A percentile compares a stretch with the other conserved stretches of the same genome.
Evolutionary conservation across 1,140 invertebrate genomes (phyloP).

Genomic region (Acromyrmex echinatior): DNA sequence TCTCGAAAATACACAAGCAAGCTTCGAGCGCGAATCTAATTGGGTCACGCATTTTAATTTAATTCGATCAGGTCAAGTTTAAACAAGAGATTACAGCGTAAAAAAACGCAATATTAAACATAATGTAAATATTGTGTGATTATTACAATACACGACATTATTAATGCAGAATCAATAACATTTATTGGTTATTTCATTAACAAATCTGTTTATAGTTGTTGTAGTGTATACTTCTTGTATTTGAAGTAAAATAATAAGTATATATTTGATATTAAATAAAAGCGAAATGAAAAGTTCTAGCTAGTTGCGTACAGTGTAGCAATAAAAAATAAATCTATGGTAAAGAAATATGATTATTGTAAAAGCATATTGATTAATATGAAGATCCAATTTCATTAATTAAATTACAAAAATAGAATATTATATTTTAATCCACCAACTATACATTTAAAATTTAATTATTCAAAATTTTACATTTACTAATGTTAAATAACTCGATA

Average conservation of each 20-base stretch:
- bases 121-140: too few relatives aligned
- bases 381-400: constrained; percentile 2
- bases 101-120: background rate
- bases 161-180: background rate
- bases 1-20: constrained; percentile 38
- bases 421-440: background rate
- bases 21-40: constrained; percentile 20
- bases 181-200: background rate
- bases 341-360: background rate
- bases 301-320: too few relatives aligned
- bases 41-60: constrained; percentile 48
- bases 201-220: too few relatives aligned
- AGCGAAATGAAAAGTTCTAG: too few relatives aligned
- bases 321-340: too few relatives aligned
- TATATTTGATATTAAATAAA: too few relatives aligned
- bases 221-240: too few relatives aligned
- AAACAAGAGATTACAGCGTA: background rate
- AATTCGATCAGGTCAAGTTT: constrained; percentile 34
- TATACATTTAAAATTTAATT: background rate
- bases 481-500: background rate
- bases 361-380: background rate
- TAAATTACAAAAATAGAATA: background rate
- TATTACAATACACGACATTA: background rate
- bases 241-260: too few relatives aligned
- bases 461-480: constrained; percentile 2